phyloP scores from a whole-genome alignment of 1,140 invertebrate species.

The Alviniconcha marisindica region DNA sequence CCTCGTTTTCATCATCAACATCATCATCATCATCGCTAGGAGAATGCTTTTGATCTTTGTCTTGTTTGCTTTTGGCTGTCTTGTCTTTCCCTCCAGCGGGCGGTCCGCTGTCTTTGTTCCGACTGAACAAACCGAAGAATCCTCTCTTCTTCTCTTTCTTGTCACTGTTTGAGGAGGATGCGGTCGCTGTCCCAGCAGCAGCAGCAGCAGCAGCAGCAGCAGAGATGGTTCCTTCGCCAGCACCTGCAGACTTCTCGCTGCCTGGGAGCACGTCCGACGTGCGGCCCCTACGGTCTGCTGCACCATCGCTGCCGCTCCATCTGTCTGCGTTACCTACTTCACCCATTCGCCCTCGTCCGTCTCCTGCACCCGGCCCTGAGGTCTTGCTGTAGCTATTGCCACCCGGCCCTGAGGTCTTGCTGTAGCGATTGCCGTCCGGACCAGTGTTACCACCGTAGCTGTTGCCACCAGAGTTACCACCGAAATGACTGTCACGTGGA shows the following conservation, averaged over 20 bases:
- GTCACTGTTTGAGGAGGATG: background rate
- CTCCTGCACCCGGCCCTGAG: background rate
- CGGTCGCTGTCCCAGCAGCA: background rate
- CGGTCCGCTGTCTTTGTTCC: background rate
- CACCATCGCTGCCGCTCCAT: too few species aligned
- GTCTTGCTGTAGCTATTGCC: background rate
- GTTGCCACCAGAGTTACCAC: background rate
- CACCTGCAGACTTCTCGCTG: too few species aligned
- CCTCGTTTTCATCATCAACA: background rate
- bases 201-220: background rate
- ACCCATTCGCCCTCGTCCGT: background rate
- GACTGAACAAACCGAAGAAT: background rate
- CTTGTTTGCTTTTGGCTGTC: background rate
- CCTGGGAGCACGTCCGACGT: too few species aligned
- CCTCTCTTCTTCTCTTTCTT: constrained; percentile 5
- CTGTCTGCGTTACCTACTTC: background rate
- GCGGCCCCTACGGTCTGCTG: too few species aligned
- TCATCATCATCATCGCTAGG: too few species aligned
- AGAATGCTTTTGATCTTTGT: background rate
- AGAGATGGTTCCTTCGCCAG: too few species aligned
- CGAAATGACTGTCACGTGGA: background rate
- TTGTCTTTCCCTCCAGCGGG: background rate
- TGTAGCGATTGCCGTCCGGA: background rate
- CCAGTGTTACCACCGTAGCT: background rate
- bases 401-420: background rate